Evolutionary conservation across 2,797 vertebrate genomes (phyloP), one percentile per base, ranked within the genome.

Genomic region (Macropodus opercularis): DNA sequence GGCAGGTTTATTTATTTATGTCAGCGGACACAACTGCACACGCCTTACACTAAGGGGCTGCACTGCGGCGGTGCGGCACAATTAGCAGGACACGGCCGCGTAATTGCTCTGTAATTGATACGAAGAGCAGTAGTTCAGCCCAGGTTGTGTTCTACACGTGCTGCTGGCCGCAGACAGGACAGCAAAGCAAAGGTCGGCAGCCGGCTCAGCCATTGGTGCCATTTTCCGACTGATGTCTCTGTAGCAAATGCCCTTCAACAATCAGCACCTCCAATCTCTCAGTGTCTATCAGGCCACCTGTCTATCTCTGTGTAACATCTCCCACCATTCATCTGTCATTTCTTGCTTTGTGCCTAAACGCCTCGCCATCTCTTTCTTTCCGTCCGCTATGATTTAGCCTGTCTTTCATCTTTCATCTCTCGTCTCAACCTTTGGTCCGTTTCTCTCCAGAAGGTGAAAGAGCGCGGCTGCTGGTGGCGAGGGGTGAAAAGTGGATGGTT

Each of bases 91-190:
- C 84, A 88, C 62, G 83, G 72, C 60, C 85, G 51, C 66, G 56
- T 90, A 91, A 91, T 90, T 89, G 84, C 71, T 66, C 69, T 85
- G 63, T 90, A 88, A 91, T 86, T 90, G 79, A 83, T 79, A 87
- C 69, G 74, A 87, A 79, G 79, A 82, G 71, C 69, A 52, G 69
- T 34, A 48, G 59, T 77, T 66, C 58, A 55, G 55, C 59, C 72
- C 66, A 61, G 72, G 65, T 63, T 83, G 70, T 82, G 75, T 79
- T 72, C 51, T 59, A 81, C 75, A 84, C 66, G 61, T 68, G 58
- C 65, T 63, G 66, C 56, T 39, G 54, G 65, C 42, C 31, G 49
- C 66, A 34, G 63, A 58, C 66, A 67, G 74, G 47, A n/a, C n/a
- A n/a, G n/a, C n/a, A n/a, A n/a, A n/a, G n/a, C n/a, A n/a, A 77